Base-by-base conservation (phyloP, 2,113 vertebrate species). In the Mobula birostris region DNA sequence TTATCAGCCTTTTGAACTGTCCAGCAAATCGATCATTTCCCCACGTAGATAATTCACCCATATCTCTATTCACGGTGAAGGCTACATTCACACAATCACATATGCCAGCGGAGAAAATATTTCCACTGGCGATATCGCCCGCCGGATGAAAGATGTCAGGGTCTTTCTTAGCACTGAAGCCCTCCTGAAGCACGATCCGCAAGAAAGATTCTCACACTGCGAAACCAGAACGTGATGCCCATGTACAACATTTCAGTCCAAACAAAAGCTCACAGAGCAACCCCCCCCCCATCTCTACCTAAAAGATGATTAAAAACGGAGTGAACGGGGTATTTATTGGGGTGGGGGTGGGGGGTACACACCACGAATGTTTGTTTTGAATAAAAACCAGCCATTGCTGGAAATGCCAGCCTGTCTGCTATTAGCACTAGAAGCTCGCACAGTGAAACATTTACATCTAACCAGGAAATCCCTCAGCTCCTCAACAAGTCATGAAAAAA, bases 401-500 rank as follows among this genome's bases (percentile, higher is more conserved):
- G 11, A 68, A 66, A 90, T 68, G 58, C 85, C 58, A 88, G 14
- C 85, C 85, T 12, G 58, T 85, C 82, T 58, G 11, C 56, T 61
- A 11, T 66, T 32, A 29, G 85, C 83, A 87, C 56, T 88, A 1
- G n/a, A 63, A 32, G 29, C 85, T n/a, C 61, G 29, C 61, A 29
- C 83, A 66, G 85, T 32, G 63, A 90, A 32, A 90, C 85, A 66
- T 90, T 90, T 19, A 66, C 85, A 90, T 90, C 85, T 68, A 61
- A 90, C 29, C 85, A 68, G 85, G 85, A 90, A 90, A 90, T 90
- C 85, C 61, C 85, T 90, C 83, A 87, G 83, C 83, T 58, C 27
- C n/a, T 87, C 85, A 90, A 90, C 85, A 90, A 90, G 85, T 90
- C 85, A 36, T 66, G 83, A 56, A 85, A 61, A 85, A 88, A 77